phyloP scores from a whole-genome alignment of 2,797 vertebrate genomes.

The Platyrinchus mystaceus region DNA sequence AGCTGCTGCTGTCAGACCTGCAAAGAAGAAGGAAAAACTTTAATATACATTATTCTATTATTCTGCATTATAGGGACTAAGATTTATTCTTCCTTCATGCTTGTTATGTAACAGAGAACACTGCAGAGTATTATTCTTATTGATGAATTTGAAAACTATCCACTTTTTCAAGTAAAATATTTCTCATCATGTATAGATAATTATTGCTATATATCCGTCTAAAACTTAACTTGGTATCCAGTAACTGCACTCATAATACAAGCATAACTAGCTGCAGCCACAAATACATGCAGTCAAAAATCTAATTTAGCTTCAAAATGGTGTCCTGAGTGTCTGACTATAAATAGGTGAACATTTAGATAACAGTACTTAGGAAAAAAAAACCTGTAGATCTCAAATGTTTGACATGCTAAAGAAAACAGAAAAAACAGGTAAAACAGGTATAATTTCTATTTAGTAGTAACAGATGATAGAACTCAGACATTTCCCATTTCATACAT shows the following conservation, averaged over 20 bases:
- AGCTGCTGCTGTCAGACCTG: conserved; percentile 95
- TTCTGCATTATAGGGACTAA: background rate
- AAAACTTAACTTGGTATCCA: background rate
- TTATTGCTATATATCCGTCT: background rate
- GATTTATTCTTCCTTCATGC: background rate
- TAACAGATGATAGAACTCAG: background rate
- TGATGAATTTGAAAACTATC: background rate
- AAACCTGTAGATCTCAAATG: background rate
- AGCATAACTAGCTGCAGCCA: background rate
- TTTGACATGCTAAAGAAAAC: background rate
- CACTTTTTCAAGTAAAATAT: background rate
- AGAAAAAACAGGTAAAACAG: background rate
- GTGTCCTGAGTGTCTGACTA: background rate
- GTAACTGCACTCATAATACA: background rate
- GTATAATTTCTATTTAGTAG: background rate
- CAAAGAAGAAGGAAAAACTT: conserved; percentile 57
- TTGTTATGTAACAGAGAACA: background rate
- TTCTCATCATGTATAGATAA: background rate
- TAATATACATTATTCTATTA: conserved; percentile 32
- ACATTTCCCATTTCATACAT: background rate
- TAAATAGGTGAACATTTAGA: background rate
- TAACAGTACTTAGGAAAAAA: background rate
- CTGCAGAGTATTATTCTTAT: background rate
- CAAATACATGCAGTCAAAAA: background rate
- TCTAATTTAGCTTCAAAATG: background rate